These are phyloP conservation scores for Thecophora atra DNA, from an alignment of 2,888 invertebrate species.

Conservation along the genomic window DNA sequence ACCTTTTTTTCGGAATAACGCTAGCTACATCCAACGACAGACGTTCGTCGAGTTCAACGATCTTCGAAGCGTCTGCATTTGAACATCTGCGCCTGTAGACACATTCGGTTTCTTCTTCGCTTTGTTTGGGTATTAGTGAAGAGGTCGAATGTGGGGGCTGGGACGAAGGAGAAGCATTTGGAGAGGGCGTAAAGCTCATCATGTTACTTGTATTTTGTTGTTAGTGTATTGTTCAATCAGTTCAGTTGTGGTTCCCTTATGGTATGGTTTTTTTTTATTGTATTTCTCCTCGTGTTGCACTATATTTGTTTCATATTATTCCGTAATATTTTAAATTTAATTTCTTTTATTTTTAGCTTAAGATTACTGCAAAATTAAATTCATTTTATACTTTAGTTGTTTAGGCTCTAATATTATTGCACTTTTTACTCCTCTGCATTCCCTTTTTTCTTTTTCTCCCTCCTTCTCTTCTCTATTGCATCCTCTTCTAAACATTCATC, in stretches of 20 bases:
- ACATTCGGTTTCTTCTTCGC: constrained; percentile 33
- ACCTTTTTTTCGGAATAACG: constrained; percentile 63
- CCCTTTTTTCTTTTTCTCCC: too few species aligned
- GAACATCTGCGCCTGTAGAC: neutral
- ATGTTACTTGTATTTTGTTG: too few species aligned
- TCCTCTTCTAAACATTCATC: neutral
- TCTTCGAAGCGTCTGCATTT: constrained; percentile 37
- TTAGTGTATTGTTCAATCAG: too few species aligned
- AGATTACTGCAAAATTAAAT: neutral
- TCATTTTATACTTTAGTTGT: too few species aligned
- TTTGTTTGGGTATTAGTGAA: neutral
- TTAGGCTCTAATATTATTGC: neutral
- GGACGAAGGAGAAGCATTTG: too few species aligned
- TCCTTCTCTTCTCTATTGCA: neutral
- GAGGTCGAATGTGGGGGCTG: neutral
- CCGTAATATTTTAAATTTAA: neutral
- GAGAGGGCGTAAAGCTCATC: too few species aligned
- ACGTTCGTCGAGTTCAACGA: constrained; percentile 56
- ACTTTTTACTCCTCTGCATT: neutral
- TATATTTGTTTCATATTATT: too few species aligned
- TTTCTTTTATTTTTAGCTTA: neutral
- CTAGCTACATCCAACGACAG: constrained; percentile 57
- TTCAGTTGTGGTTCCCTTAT: too few species aligned
- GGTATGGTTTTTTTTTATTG: too few species aligned
- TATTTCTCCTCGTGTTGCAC: too few species aligned